Evolutionary conservation across 2,888 invertebrate genomes (phyloP).

Genomic region (Stramonita haemastoma): DNA sequence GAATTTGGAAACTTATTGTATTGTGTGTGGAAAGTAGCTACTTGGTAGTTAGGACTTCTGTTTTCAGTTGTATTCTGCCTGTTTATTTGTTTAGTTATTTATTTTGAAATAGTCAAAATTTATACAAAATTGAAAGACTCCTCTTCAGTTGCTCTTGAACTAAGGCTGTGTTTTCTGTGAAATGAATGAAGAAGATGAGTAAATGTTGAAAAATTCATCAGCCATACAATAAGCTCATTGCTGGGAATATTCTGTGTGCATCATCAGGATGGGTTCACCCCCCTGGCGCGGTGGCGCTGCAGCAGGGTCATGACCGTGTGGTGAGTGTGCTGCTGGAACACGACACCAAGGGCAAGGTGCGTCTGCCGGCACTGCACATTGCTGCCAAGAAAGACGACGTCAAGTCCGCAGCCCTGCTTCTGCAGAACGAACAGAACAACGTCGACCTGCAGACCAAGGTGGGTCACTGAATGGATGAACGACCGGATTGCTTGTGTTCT

Average conservation of each 20-base stretch:
- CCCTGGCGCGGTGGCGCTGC: conserved; percentile 99
- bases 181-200: too few relatives aligned
- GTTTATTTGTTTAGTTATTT: too few relatives aligned
- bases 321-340: conserved; percentile 98
- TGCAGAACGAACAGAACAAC: conserved; percentile 96
- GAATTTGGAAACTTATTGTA: too few relatives aligned
- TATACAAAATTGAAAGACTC: too few relatives aligned
- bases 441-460: conserved; percentile 97
- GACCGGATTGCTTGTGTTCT: background rate
- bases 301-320: conserved; percentile 97
- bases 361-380: conserved; percentile 98
- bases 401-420: conserved; percentile 95
- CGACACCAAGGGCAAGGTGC: conserved; percentile 97
- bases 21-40: too few relatives aligned
- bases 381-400: conserved; percentile 99
- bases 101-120: too few relatives aligned
- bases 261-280: conserved; percentile 98
- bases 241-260: conserved; percentile 40
- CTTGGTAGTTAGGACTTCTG: too few relatives aligned
- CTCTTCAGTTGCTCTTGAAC: too few relatives aligned
- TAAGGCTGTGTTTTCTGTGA: too few relatives aligned
- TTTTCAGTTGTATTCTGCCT: too few relatives aligned
- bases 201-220: too few relatives aligned
- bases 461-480: conserved; percentile 14
- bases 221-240: background rate